Evolutionary conservation across 2,797 vertebrate species (phyloP), one percentile per base, ranked within the genome.

Genomic region (Alcedo atthis): DNA sequence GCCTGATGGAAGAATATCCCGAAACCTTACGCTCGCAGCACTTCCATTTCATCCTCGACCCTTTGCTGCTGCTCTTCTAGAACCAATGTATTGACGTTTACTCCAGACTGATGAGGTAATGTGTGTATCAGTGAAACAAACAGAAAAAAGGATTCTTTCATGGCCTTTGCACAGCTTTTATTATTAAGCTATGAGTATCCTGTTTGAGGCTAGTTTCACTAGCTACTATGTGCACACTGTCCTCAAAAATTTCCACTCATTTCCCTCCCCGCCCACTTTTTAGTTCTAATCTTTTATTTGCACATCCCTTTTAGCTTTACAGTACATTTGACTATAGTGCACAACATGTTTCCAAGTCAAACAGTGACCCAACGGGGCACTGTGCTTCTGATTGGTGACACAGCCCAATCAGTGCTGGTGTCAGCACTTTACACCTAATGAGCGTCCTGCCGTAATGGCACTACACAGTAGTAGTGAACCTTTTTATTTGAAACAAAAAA

Each of bases 301-400:
- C 98, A 98, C 98, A 98, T 99, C 99, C 99, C 98, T 99, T 99
- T 99, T 97, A 98, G 98, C 98, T 98, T 99, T 99, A 99, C 99
- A 99, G 98, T 99, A 99, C 98, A 98, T 98, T 98, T 99, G 98
- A 99, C 98, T 98, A 98, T 98, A 99, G 98, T 99, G 99, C 99
- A 99, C 98, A 98, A 98, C 96, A 98, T 98, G 97, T 98, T 98
- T 98, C 98, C 97, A 98, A 98, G 98, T 98, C 98, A 96, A 97
- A 91, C 96, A 97, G 97, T 96, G 97, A 95, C 96, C 97, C 94
- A 88, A 75, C 8, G 67, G 98, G 98, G 96, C 97, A 95, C 97
- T 96, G 97, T 88, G 97, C 98, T 98, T 98, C 97, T 96, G 98
- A 97, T 95, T 97, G 97, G 97, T 97, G 95, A 93, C 94, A 83